Evolutionary conservation across 2,797 vertebrate species (phyloP).

Genomic region (Siniperca scherzeri): DNA sequence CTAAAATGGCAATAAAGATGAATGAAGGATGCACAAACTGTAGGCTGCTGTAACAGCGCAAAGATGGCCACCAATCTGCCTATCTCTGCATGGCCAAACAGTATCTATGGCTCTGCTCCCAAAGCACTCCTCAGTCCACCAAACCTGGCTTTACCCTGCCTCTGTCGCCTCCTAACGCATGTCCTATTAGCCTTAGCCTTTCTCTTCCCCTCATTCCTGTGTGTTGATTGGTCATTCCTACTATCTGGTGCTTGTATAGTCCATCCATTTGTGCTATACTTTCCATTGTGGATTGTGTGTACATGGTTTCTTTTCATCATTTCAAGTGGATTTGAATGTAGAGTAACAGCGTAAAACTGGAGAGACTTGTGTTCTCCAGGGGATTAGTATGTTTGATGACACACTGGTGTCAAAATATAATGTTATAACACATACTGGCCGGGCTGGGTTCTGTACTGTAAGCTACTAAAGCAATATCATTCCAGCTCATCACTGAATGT

Average conservation of each 20-base stretch:
- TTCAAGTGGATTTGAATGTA: slow-evolving; percentile 68
- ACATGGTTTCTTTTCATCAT: slow-evolving; percentile 46
- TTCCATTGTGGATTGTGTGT: slow-evolving; percentile 54
- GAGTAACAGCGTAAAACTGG: slow-evolving; percentile 38
- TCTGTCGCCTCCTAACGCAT: slow-evolving; percentile 47
- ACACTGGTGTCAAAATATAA: slow-evolving; percentile 27
- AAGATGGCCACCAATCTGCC: slow-evolving; percentile 40
- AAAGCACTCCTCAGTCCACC: slow-evolving; percentile 27
- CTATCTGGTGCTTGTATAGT: slow-evolving; percentile 51
- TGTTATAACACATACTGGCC: slow-evolving; percentile 38
- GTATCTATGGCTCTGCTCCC: slow-evolving; percentile 37
- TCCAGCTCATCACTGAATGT: slow-evolving; percentile 70
- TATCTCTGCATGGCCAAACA: slow-evolving; percentile 51
- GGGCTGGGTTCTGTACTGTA: slow-evolving; percentile 68
- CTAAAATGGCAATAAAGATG: slow-evolving; percentile 23
- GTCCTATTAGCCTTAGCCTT: slow-evolving; percentile 39
- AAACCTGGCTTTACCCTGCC: slow-evolving; percentile 21
- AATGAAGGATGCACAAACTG: slow-evolving; percentile 34
- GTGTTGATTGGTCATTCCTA: slow-evolving; percentile 41
- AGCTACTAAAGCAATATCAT: slow-evolving; percentile 73
- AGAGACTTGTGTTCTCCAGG: slow-evolving; percentile 30
- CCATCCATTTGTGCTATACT: slow-evolving; percentile 38
- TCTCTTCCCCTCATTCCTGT: slow-evolving; percentile 8
- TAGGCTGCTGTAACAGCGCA: slow-evolving; percentile 3
- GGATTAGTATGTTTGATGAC: slow-evolving; percentile 33